phyloP scores from a whole-genome alignment of 2,888 invertebrate species.

The Artemia sinica region DNA sequence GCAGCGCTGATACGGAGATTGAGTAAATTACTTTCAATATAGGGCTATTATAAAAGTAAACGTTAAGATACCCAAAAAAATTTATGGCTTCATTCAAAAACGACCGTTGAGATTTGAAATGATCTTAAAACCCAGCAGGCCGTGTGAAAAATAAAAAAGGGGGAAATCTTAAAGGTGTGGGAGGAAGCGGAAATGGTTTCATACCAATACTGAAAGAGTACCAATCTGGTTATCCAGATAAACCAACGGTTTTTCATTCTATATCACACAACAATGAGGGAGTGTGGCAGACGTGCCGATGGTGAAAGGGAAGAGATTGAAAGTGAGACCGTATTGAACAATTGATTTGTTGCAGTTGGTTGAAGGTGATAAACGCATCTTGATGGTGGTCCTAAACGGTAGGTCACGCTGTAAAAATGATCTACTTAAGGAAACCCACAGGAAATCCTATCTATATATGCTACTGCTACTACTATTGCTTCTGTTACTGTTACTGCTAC shows the following conservation, averaged over 20 bases:
- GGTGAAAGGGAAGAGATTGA: neutral
- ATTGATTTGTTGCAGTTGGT: too few relatives aligned
- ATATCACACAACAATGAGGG: neutral
- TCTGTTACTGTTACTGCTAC: too few relatives aligned
- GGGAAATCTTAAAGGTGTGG: conserved; percentile 11
- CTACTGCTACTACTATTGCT: too few relatives aligned
- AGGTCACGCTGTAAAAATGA: too few relatives aligned
- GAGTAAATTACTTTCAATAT: too few relatives aligned
- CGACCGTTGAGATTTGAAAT: neutral
- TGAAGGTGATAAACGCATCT: too few relatives aligned
- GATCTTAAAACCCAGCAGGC: neutral
- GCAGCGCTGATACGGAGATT: too few relatives aligned
- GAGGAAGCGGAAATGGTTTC: conserved; percentile 9
- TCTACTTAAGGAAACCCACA: too few relatives aligned
- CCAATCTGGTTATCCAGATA: neutral
- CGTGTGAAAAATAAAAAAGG: conserved; percentile 13
- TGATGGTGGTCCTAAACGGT: too few relatives aligned
- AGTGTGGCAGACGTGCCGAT: conserved; percentile 1
- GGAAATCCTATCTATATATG: too few relatives aligned
- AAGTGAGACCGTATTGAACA: too few relatives aligned
- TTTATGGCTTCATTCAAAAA: conserved; percentile 12
- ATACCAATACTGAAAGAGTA: conserved; percentile 11
- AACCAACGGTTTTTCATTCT: neutral
- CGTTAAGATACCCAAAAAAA: neutral
- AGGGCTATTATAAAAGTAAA: too few relatives aligned